Evolutionary conservation across 1,140 invertebrate species (phyloP).

Genomic region (Papilio polytes): DNA sequence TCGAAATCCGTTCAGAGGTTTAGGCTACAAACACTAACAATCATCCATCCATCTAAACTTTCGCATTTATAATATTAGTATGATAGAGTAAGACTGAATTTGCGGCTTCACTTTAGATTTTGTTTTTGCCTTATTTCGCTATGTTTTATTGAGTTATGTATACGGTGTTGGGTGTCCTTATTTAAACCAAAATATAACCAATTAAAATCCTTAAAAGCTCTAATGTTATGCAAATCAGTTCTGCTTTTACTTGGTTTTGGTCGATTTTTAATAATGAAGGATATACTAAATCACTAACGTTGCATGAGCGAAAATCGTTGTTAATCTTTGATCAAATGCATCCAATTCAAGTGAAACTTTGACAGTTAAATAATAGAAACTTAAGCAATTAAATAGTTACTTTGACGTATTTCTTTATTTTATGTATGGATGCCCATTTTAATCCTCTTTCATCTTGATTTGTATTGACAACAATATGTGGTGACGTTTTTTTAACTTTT

Average conservation of each 20-base stretch:
- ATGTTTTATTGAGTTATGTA: neutral
- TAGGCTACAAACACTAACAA: too few species aligned
- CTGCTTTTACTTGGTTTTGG: conserved; percentile 62
- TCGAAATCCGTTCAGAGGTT: too few species aligned
- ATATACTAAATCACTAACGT: conserved; percentile 47
- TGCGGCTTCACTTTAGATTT: conserved; percentile 38
- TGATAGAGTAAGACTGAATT: conserved; percentile 47
- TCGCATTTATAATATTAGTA: too few species aligned
- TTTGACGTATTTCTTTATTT: neutral
- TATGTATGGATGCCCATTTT: too few species aligned
- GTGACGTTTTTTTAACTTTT: conserved; percentile 55
- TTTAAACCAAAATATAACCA: conserved; percentile 49
- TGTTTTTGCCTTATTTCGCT: conserved; percentile 23
- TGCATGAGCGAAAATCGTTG: too few species aligned
- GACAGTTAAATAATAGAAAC: neutral
- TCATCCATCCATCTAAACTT: too few species aligned
- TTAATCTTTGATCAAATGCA: neutral
- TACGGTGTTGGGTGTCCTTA: neutral
- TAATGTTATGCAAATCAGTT: conserved; percentile 62
- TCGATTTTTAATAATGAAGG: conserved; percentile 72
- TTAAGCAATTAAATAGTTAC: neutral
- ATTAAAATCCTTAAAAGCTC: conserved; percentile 65
- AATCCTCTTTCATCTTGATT: too few species aligned
- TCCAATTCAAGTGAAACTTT: neutral
- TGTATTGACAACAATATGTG: too few species aligned